phyloP scores from a whole-genome alignment of 2,113 vertebrate genomes.

The Perognathus longimembris region DNA sequence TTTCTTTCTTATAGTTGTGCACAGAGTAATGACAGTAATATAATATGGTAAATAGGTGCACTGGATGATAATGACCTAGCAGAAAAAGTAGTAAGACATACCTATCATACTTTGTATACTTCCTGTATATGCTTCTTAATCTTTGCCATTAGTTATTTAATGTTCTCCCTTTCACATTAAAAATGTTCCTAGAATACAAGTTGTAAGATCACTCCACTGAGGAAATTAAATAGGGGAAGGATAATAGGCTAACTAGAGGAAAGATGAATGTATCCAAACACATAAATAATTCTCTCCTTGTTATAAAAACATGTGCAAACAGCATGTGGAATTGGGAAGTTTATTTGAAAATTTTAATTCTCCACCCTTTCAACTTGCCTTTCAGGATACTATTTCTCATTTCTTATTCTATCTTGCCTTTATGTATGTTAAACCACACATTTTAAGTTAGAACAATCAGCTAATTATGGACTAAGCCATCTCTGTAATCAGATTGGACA shows the following conservation, averaged over 20 bases:
- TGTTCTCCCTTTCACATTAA: background rate
- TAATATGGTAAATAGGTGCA: background rate
- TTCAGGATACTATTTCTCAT: background rate
- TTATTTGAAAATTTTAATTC: background rate
- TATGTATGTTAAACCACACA: background rate
- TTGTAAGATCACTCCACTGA: background rate
- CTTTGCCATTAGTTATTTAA: background rate
- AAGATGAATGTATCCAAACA: no score
- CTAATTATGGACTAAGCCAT: background rate
- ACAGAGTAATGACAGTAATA: background rate
- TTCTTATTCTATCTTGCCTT: background rate
- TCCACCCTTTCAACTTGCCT: background rate
- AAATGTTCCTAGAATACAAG: background rate
- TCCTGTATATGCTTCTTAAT: background rate
- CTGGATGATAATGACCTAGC: background rate
- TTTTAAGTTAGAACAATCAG: conserved; percentile 2
- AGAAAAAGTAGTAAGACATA: background rate
- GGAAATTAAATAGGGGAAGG: background rate
- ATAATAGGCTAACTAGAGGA: background rate
- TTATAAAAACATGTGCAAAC: background rate
- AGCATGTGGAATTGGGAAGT: background rate
- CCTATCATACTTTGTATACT: background rate
- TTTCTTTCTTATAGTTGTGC: background rate
- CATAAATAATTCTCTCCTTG: background rate
- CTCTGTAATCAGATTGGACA: background rate